Evolutionary conservation across 2,888 invertebrate species (phyloP).

Genomic region (Dexiosoma caninum): DNA sequence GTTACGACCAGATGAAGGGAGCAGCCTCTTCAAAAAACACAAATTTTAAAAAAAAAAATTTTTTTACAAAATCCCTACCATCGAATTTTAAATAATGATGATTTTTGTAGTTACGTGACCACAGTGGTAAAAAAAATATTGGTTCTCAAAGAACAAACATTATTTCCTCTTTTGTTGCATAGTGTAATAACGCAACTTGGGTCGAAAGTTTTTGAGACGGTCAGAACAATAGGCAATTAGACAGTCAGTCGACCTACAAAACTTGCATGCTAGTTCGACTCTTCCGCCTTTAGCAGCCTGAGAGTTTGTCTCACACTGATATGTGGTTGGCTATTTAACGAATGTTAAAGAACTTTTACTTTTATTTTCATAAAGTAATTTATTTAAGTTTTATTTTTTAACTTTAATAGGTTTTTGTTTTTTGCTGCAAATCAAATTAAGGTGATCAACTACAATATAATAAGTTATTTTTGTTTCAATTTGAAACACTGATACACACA

Average conservation of each 20-base stretch:
- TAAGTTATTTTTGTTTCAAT: neutral
- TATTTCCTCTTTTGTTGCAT: no score
- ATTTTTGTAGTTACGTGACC: no score
- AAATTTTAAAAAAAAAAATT: no score
- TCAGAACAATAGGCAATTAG: neutral
- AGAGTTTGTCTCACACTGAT: constrained; percentile 5
- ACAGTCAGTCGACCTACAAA: neutral
- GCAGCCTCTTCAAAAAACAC: no score
- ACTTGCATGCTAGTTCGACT: constrained; percentile 5
- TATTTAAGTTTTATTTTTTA: neutral
- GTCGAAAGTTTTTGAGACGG: neutral
- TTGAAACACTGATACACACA: neutral
- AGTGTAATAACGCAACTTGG: constrained; percentile 25
- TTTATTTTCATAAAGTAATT: neutral
- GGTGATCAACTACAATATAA: constrained; percentile 1
- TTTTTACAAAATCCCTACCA: no score
- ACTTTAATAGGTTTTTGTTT: neutral
- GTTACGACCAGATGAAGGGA: no score
- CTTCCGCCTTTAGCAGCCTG: constrained; percentile 51
- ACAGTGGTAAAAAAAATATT: no score
- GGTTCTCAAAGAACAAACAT: no score
- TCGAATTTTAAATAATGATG: no score
- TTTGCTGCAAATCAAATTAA: neutral
- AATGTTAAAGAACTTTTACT: neutral
- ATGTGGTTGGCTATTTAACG: neutral